phyloP scores from a whole-genome alignment of 2,113 vertebrate species.

The Xiphophorus couchianus region DNA sequence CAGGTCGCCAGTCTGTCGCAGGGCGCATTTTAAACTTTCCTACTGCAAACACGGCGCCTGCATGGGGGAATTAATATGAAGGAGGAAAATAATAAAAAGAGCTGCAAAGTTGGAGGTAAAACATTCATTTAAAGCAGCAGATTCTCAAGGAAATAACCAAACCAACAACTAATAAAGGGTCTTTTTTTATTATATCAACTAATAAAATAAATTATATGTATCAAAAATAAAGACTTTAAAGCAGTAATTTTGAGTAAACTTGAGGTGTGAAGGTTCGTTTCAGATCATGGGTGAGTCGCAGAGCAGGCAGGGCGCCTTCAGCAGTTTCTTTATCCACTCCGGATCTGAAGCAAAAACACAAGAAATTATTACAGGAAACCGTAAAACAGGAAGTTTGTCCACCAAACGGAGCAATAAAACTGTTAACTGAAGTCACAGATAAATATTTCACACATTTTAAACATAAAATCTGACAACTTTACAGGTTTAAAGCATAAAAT shows the following conservation, averaged over 20 bases:
- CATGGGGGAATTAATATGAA: conserved; percentile 54
- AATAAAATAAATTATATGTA: conserved; percentile 44
- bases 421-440: neutral
- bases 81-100: conserved; percentile 39
- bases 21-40: conserved; percentile 68
- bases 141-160: conserved; percentile 44
- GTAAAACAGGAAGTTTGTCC: neutral
- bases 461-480: no score
- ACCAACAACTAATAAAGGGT: conserved; percentile 45
- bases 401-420: neutral
- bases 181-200: conserved; percentile 46
- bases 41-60: conserved; percentile 53
- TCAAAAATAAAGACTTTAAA: neutral
- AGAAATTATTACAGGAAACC: neutral
- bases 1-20: no score
- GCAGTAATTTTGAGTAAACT: conserved; percentile 10
- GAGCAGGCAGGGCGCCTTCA: conserved; percentile 90
- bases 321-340: conserved; percentile 93
- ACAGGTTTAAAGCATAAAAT: no score
- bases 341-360: conserved; percentile 83
- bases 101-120: conserved; percentile 62
- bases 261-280: conserved; percentile 3
- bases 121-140: conserved; percentile 45
- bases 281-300: conserved; percentile 95
- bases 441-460: neutral